These are phyloP conservation scores for Lordiphosa andalusiaca DNA, from an alignment of 2,888 invertebrate genomes.

Conservation along the genomic window DNA sequence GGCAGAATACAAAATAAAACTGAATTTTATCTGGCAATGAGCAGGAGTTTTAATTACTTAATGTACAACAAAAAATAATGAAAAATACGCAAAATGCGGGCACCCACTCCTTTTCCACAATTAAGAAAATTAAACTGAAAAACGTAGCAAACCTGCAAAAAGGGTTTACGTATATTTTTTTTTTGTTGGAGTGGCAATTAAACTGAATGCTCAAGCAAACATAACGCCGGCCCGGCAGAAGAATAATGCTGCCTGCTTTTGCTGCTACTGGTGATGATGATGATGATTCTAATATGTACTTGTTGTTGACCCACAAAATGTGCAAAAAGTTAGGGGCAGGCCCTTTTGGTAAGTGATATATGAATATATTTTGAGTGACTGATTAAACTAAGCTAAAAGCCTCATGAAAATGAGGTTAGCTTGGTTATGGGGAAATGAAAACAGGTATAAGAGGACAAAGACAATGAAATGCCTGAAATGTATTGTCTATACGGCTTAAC, in stretches of 20 bases:
- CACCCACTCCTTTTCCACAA: slow-evolving; percentile 4
- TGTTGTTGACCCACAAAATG: slow-evolving; percentile 44
- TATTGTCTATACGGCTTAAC: no score
- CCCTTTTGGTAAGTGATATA: slow-evolving; percentile 2
- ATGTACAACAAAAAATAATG: slow-evolving; percentile 41
- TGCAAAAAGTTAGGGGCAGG: slow-evolving; percentile 24
- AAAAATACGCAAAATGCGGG: slow-evolving; percentile 32
- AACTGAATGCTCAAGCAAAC: slow-evolving; percentile 55
- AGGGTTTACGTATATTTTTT: slow-evolving; percentile 9
- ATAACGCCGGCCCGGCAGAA: slow-evolving; percentile 14
- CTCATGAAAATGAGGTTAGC: slow-evolving; percentile 24
- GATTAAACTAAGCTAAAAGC: slow-evolving; percentile 48
- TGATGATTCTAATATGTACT: slow-evolving; percentile 13
- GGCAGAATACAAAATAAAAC: slow-evolving; percentile 54
- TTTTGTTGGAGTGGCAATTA: slow-evolving; percentile 47
- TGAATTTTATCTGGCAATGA: slow-evolving; percentile 24
- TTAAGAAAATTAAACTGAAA: slow-evolving; percentile 39
- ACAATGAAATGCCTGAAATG: slow-evolving; percentile 7
- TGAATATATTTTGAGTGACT: slow-evolving; percentile 26
- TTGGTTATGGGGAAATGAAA: slow-evolving; percentile 12
- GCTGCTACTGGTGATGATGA: slow-evolving; percentile 1
- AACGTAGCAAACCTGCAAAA: slow-evolving; percentile 32
- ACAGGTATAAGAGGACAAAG: not conserved
- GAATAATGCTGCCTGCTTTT: not conserved
- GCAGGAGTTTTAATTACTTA: slow-evolving; percentile 65